Conservation (phyloP, 2,888 invertebrate species). For the Andrena fulva region DNA sequence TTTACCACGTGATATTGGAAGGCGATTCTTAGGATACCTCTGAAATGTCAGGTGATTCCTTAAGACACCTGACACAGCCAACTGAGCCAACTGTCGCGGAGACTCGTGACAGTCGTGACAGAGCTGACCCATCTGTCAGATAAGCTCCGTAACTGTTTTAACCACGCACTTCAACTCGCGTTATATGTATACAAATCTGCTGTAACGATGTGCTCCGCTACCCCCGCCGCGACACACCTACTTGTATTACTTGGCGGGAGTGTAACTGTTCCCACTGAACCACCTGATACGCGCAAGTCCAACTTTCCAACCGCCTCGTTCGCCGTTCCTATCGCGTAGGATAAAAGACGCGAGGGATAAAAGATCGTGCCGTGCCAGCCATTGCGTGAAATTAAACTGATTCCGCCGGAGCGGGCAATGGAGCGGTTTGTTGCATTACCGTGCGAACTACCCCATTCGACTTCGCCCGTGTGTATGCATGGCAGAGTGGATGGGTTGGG, state of each 20-base stretch:
- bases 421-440: slow-evolving; percentile 45
- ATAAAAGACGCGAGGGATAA: not conserved
- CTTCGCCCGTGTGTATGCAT: not conserved
- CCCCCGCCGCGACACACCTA: too few relatives aligned
- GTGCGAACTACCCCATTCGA: slow-evolving; percentile 48
- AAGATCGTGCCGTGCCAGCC: slow-evolving; percentile 16
- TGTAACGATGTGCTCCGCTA: not conserved
- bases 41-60: slow-evolving; percentile 14
- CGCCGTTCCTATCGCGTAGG: not conserved
- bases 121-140: too few relatives aligned
- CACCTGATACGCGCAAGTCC: not conserved
- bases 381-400: slow-evolving; percentile 63
- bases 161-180: too few relatives aligned
- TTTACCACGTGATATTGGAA: too few relatives aligned
- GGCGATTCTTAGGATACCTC: slow-evolving; percentile 1
- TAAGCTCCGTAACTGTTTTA: too few relatives aligned
- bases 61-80: not conserved
- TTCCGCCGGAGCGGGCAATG: slow-evolving; percentile 35
- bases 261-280: slow-evolving; percentile 1
- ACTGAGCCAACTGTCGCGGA: too few relatives aligned
- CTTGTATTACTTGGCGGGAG: too few relatives aligned
- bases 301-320: slow-evolving; percentile 10
- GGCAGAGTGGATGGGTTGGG: not conserved
- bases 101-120: too few relatives aligned
- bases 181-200: too few relatives aligned